Percentiles rank a stretch among this genome's conserved stretches.
These are phyloP conservation scores for Lepisosteus osseus DNA, from an alignment of 2,113 vertebrate genomes.

Conservation along the genomic window DNA sequence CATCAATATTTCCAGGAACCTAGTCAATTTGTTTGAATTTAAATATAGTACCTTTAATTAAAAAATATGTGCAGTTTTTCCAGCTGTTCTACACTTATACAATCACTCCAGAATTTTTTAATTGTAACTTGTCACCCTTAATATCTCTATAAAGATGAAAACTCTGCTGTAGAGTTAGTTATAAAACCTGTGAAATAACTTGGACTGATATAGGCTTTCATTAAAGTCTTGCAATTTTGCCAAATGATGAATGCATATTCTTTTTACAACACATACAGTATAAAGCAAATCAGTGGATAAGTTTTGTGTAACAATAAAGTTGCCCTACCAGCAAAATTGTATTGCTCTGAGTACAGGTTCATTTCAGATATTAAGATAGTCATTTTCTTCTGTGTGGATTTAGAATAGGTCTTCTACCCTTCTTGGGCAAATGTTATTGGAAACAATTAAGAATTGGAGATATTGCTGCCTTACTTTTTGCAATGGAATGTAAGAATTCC, in stretches of 20 bases:
- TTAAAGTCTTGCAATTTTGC: constrained; percentile 12
- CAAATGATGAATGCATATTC: constrained; percentile 18
- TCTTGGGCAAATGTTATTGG: not conserved
- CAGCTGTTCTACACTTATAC: not conserved
- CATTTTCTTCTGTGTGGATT: too few species aligned
- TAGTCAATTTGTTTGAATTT: not conserved
- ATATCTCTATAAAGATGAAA: constrained; percentile 26
- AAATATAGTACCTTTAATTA: not conserved
- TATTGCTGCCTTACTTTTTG: too few species aligned
- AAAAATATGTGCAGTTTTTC: not conserved
- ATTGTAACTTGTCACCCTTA: constrained; percentile 37
- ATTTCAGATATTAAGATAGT: too few species aligned
- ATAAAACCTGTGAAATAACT: constrained; percentile 33
- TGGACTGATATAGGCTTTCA: constrained; percentile 37
- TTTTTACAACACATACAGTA: not conserved
- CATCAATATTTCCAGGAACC: constrained; percentile 5
- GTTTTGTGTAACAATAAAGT: too few species aligned
- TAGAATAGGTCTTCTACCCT: not conserved
- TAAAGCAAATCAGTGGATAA: too few species aligned
- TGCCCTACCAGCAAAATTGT: too few species aligned
- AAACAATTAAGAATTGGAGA: too few species aligned
- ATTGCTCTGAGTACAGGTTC: too few species aligned
- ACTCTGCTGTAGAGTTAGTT: constrained; percentile 33
- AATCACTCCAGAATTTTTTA: not conserved
- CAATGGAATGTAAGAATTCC: too few species aligned